Conservation (phyloP, 1,140 invertebrate species). For the Magallana gigas region DNA sequence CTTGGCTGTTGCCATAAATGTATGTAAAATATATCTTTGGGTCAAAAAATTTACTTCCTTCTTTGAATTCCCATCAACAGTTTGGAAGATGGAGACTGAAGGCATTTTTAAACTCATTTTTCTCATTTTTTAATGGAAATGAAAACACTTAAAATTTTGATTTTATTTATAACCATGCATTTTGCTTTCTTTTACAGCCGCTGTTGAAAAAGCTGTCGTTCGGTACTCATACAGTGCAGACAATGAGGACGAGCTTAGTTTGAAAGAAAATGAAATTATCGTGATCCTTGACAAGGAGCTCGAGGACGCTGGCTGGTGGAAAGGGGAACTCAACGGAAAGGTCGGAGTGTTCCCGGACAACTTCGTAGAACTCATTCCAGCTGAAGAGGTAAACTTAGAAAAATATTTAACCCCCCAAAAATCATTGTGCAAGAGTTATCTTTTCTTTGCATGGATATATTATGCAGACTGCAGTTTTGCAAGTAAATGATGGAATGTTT, state of each 20-base stretch:
- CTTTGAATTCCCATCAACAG: neutral
- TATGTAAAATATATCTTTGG: neutral
- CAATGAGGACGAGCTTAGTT: slow-evolving; percentile 93
- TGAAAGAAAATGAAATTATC: slow-evolving; percentile 92
- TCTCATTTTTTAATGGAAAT: neutral
- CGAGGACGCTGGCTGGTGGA: slow-evolving; percentile 98
- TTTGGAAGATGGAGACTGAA: neutral
- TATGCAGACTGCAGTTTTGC: neutral
- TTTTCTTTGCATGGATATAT: slow-evolving; percentile 3
- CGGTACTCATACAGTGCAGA: slow-evolving; percentile 94
- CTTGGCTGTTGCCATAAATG: too few species aligned
- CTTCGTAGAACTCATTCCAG: slow-evolving; percentile 83
- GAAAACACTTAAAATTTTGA: neutral
- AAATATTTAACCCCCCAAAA: too few species aligned
- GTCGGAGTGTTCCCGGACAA: slow-evolving; percentile 98
- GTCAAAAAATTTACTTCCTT: neutral
- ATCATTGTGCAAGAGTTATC: neutral
- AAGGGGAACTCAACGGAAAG: slow-evolving; percentile 92
- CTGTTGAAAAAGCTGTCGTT: slow-evolving; percentile 85
- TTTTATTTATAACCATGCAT: neutral
- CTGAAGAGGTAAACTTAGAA: slow-evolving; percentile 67
- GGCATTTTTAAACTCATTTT: neutral
- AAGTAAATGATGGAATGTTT: slow-evolving; percentile 16
- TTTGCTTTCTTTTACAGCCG: neutral
- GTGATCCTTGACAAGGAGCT: slow-evolving; percentile 90